Conservation (phyloP, 1,140 invertebrate genomes). For the Ruditapes philippinarum region DNA sequence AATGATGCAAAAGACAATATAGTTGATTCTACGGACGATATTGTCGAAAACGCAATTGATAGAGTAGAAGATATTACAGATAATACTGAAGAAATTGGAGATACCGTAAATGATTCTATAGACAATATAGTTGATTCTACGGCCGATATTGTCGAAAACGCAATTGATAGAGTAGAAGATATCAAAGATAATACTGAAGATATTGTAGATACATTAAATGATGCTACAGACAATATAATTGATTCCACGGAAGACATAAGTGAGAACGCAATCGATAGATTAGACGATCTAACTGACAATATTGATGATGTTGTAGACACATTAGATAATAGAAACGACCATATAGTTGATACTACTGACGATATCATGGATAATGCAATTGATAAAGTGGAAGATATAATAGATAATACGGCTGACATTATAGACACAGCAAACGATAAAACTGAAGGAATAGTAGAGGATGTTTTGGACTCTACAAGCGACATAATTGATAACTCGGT, state of each 20-base stretch:
- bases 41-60: constrained; percentile 6
- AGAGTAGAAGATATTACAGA: background rate
- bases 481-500: background rate
- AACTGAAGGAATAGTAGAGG: background rate
- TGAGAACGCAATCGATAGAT: background rate
- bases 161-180: background rate
- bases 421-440: background rate
- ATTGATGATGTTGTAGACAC: constrained; percentile 6
- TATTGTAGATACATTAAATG: background rate
- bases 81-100: background rate
- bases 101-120: background rate
- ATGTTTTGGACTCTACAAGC: background rate
- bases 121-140: background rate
- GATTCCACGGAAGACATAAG: background rate
- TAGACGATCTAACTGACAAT: background rate
- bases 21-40: background rate
- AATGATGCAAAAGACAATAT: background rate
- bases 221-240: background rate
- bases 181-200: background rate
- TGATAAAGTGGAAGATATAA: background rate
- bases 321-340: background rate
- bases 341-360: background rate
- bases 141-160: background rate
- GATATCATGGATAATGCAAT: background rate
- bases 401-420: background rate